Percentiles rank a stretch among this genome's conserved stretches.
These are phyloP conservation scores for Aphelenchoides bicaudatus DNA, from an alignment of 2,888 invertebrate species.

Conservation along the genomic window DNA sequence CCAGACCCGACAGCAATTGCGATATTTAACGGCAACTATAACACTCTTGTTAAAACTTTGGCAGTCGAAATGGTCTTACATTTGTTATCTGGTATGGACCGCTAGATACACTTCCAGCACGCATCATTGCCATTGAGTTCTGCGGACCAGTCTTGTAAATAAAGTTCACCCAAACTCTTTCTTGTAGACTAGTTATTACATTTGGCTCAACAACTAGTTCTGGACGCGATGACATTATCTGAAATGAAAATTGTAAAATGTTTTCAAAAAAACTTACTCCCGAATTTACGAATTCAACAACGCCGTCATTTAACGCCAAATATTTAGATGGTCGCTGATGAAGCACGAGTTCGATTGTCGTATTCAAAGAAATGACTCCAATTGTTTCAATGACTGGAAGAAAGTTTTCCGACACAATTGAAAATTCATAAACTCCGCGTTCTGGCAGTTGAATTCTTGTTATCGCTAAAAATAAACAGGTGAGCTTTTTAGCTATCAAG, in stretches of 20 bases:
- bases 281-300: background rate
- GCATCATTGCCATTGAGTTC: slow-evolving; percentile 13
- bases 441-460: background rate
- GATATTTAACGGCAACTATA: slow-evolving; percentile 11
- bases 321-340: slow-evolving; percentile 7
- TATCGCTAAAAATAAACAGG: too few species aligned
- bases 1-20: slow-evolving; percentile 11
- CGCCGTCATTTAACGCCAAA: slow-evolving; percentile 2
- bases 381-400: slow-evolving; percentile 2
- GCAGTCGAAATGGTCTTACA: slow-evolving; percentile 3
- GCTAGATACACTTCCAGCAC: background rate
- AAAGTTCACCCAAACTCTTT: slow-evolving; percentile 10
- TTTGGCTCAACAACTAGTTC: background rate
- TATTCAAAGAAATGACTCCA: too few species aligned
- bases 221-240: background rate
- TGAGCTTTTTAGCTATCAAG: too few species aligned
- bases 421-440: slow-evolving; percentile 5
- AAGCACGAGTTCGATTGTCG: too few species aligned
- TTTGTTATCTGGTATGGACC: background rate
- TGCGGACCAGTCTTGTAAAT: slow-evolving; percentile 9
- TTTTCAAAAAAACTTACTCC: too few species aligned
- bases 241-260: too few species aligned
- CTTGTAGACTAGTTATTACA: background rate
- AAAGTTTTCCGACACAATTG: slow-evolving; percentile 7
- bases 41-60: background rate